Evolutionary conservation across 2,888 invertebrate genomes (phyloP).

Genomic region (Graphium colonna): DNA sequence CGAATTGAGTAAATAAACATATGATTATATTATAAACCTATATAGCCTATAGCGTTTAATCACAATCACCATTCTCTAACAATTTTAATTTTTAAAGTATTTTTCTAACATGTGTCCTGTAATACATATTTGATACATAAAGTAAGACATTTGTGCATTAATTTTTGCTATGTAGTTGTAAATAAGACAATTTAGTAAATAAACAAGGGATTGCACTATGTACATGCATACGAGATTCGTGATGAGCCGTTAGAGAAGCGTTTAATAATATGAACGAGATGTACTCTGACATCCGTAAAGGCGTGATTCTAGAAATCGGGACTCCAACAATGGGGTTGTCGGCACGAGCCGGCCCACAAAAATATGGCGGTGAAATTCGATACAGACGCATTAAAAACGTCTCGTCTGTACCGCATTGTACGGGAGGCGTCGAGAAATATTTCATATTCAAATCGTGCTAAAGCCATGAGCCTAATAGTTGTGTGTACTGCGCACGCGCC

Average conservation of each 20-base stretch:
- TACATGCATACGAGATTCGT: background rate
- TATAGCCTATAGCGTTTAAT: no score
- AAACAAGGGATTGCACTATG: no score
- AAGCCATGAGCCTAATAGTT: constrained; percentile 77
- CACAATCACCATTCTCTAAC: no score
- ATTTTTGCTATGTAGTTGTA: no score
- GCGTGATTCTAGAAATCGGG: constrained; percentile 66
- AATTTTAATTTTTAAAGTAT: no score
- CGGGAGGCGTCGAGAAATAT: constrained; percentile 71
- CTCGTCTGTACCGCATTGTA: constrained; percentile 64
- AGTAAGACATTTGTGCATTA: no score
- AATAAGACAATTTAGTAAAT: no score
- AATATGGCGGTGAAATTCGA: constrained; percentile 76
- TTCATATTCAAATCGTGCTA: constrained; percentile 80
- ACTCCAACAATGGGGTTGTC: constrained; percentile 49
- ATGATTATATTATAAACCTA: no score
- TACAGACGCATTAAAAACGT: constrained; percentile 66
- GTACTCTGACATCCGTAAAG: constrained; percentile 48
- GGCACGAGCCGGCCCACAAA: constrained; percentile 69
- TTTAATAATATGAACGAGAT: constrained; percentile 33
- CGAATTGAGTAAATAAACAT: no score
- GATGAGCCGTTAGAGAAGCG: background rate
- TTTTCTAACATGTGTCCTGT: no score
- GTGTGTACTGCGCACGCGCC: constrained; percentile 76
- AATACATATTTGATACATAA: no score